Base-by-base conservation (phyloP, 2,888 invertebrate genomes). In the Polydrusus pterygomalis region DNA sequence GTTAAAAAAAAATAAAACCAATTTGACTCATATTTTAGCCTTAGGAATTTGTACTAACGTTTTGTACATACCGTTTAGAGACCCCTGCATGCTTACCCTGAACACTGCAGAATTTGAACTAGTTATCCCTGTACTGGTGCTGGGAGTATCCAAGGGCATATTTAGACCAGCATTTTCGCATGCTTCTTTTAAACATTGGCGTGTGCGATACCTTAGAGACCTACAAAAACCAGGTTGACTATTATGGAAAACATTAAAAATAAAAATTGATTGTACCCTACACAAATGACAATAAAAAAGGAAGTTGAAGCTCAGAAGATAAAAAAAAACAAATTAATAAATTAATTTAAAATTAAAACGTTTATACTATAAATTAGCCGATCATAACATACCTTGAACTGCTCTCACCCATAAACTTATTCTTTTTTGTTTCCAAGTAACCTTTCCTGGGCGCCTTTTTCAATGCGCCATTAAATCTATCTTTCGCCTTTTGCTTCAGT, bases 51-150 rank as follows among this genome's bases (percentile, higher is more conserved):
- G n/a, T n/a, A n/a, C n/a, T n/a, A n/a, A n/a, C n/a, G n/a, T n/a
- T n/a, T n/a, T n/a, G n/a, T n/a, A n/a, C n/a, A n/a, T n/a, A n/a
- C n/a, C n/a, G n/a, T n/a, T n/a, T n/a, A n/a, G n/a, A n/a, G n/a
- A n/a, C n/a, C n/a, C n/a, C n/a, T n/a, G n/a, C n/a, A 15, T 3
- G 15, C 56, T 34, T 56, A 77, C 78, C 72, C 79, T 76, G 67
- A 83, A 87, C n/a, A 87, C 81, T 38, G 84, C 81, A 63, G 81
- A 82, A 63, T 79, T 84, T 13, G 86, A 85, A 77, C 80, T 83
- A 18, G 86, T 86, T 56, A 86, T 86, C 84, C 93, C 93, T 81
- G 92, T 91, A 82, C 92, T 92, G 58, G 93, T 93, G 83, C 92
- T 92, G 13, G 92, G 92, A 78, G 90, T 88, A 79, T 92, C 90